phyloP scores from a whole-genome alignment of 2,797 vertebrate species.

The Rhinatrema bivittatum region DNA sequence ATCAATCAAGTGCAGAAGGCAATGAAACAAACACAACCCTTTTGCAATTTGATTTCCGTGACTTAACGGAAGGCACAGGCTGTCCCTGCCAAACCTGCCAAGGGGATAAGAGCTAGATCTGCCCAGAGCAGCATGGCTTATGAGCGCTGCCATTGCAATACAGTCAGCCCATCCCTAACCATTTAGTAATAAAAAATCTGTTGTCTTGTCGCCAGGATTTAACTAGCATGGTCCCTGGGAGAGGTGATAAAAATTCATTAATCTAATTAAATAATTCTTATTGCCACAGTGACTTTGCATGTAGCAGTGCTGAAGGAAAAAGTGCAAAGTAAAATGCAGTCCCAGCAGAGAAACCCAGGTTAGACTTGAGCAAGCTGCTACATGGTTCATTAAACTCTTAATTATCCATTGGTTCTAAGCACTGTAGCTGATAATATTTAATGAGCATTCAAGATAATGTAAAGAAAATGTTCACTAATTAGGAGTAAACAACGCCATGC shows the following conservation, averaged over 20 bases:
- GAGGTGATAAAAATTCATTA: conserved; percentile 95
- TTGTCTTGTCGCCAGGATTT: conserved; percentile 91
- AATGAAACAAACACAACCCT: conserved; percentile 38
- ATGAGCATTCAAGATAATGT: conserved; percentile 92
- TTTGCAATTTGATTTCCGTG: conserved; percentile 62
- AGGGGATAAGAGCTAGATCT: conserved; percentile 68
- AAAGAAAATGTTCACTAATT: conserved; percentile 78
- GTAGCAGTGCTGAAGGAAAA: conserved; percentile 96
- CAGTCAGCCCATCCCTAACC: conserved; percentile 59
- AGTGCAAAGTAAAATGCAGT: conserved; percentile 94
- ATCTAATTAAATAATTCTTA: conserved; percentile 99
- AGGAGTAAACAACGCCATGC: conserved; percentile 62
- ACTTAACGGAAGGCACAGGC: conserved; percentile 61
- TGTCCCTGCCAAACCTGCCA: conserved; percentile 61
- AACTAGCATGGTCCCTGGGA: conserved; percentile 85
- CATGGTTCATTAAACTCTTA: conserved; percentile 98
- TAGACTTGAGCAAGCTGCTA: conserved; percentile 86
- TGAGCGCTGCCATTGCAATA: conserved; percentile 51
- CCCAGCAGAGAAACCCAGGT: conserved; percentile 88
- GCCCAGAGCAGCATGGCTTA: conserved; percentile 73
- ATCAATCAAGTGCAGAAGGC: background rate
- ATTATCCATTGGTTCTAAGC: conserved; percentile 99
- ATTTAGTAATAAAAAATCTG: conserved; percentile 89
- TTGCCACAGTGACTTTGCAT: conserved; percentile 94
- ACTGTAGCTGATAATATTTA: conserved; percentile 98